A percentile compares a stretch with the other conserved stretches of the same genome.
Evolutionary conservation across 2,888 invertebrate genomes (phyloP).

Genomic region (Pilophorus perplexus): DNA sequence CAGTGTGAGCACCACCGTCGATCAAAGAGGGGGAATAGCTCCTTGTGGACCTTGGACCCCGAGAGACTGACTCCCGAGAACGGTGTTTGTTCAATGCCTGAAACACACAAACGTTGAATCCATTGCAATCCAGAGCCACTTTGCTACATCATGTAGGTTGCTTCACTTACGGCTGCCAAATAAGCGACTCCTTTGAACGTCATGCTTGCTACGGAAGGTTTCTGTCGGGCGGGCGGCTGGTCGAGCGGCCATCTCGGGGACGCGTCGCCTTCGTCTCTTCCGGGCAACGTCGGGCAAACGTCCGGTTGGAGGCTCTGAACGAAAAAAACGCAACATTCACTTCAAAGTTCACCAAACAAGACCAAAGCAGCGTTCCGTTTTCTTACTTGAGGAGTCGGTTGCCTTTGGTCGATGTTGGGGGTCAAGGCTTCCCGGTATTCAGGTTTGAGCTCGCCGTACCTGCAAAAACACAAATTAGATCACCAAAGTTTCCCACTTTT

Average conservation of each 20-base stretch:
- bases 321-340: too few species aligned
- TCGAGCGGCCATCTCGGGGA: slow-evolving; percentile 19
- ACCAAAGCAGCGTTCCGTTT: too few species aligned
- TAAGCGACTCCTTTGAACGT: slow-evolving; percentile 76
- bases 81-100: slow-evolving; percentile 49
- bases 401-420: slow-evolving; percentile 35
- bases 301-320: slow-evolving; percentile 38
- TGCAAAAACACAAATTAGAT: too few species aligned
- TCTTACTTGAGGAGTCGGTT: slow-evolving; percentile 41
- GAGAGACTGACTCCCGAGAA: slow-evolving; percentile 29
- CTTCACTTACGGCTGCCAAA: slow-evolving; percentile 68
- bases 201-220: slow-evolving; percentile 80
- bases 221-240: slow-evolving; percentile 54
- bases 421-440: slow-evolving; percentile 52
- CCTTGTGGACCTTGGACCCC: slow-evolving; percentile 38
- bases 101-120: background rate
- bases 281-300: slow-evolving; percentile 33
- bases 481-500: background rate
- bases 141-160: background rate
- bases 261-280: slow-evolving; percentile 33
- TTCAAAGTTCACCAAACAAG: too few species aligned
- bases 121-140: too few species aligned
- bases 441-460: slow-evolving; percentile 56
- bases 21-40: slow-evolving; percentile 49
- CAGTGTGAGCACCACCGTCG: slow-evolving; percentile 44